Conservation (phyloP, 2,113 vertebrate species). For the Piprites chloris region DNA sequence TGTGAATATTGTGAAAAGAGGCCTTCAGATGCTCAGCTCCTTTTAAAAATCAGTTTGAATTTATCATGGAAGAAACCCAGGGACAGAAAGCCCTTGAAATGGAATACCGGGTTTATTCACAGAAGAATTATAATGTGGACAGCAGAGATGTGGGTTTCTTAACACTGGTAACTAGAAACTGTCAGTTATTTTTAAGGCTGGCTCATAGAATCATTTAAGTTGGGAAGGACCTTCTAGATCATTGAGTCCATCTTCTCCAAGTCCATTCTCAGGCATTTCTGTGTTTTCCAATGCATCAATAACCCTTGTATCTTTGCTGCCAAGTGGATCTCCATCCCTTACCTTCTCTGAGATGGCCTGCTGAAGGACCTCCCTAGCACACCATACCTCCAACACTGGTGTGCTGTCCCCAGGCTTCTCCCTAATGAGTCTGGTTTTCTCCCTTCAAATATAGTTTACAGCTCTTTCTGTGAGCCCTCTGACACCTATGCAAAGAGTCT, state of each 20-base stretch:
- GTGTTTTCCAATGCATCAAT: neutral
- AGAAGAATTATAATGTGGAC: neutral
- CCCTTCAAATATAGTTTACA: neutral
- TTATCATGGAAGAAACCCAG: neutral
- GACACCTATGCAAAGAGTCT: neutral
- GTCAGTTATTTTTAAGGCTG: neutral
- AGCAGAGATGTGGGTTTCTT: neutral
- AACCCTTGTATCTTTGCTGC: neutral
- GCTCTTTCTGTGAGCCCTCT: neutral
- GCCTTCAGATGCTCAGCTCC: neutral
- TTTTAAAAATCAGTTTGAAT: neutral
- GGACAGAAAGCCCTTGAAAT: neutral
- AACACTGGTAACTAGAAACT: neutral
- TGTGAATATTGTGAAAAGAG: neutral
- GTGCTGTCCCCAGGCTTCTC: neutral
- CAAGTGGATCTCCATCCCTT: neutral
- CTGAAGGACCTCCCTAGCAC: neutral
- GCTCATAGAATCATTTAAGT: neutral
- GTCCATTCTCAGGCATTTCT: neutral
- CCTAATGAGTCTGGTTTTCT: neutral
- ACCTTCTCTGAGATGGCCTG: neutral
- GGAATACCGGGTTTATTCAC: neutral
- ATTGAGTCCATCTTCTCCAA: neutral
- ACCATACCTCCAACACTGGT: neutral
- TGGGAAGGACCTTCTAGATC: neutral